A percentile compares a stretch with the other conserved stretches of the same genome.
Conservation (phyloP, 2,888 invertebrate genomes). For the Lithophane semibrunnea region DNA sequence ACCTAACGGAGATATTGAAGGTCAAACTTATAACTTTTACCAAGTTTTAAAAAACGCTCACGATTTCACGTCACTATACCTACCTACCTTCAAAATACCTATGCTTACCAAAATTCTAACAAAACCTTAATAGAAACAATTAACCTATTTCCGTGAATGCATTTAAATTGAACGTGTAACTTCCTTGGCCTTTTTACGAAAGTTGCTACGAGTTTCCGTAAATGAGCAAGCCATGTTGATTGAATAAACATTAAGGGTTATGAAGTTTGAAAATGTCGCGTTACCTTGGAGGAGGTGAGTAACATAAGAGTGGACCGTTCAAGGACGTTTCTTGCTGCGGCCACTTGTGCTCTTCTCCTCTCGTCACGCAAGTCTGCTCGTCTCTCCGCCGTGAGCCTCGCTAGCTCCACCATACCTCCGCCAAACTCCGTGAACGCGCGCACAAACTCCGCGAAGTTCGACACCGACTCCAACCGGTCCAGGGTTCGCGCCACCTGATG, state of each 20-base stretch:
- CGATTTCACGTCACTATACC: background rate
- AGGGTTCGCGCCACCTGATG: slow-evolving; percentile 94
- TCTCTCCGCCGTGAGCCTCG: slow-evolving; percentile 96
- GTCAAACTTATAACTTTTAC: background rate
- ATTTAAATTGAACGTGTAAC: slow-evolving; percentile 30
- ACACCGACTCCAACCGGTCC: slow-evolving; percentile 96
- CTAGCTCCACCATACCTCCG: slow-evolving; percentile 99
- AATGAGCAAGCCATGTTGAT: slow-evolving; percentile 19
- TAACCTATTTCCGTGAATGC: slow-evolving; percentile 27
- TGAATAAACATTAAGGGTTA: slow-evolving; percentile 13
- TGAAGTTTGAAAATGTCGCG: background rate
- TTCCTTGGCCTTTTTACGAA: slow-evolving; percentile 28
- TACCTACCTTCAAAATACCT: background rate
- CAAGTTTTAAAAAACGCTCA: background rate
- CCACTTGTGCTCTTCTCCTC: slow-evolving; percentile 98
- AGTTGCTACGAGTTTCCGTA: slow-evolving; percentile 52
- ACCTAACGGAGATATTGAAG: background rate
- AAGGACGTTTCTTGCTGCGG: slow-evolving; percentile 97
- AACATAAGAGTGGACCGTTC: slow-evolving; percentile 99
- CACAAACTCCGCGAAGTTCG: slow-evolving; percentile 99
- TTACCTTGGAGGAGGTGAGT: slow-evolving; percentile 97
- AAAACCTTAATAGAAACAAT: slow-evolving; percentile 17
- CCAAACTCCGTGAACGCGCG: slow-evolving; percentile 99
- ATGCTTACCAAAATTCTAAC: background rate
- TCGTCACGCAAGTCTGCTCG: slow-evolving; percentile 98